Evolutionary conservation across 2,888 invertebrate genomes (phyloP), one percentile per base, ranked within the genome.

Genomic region (Neoitamus cyanurus): DNA sequence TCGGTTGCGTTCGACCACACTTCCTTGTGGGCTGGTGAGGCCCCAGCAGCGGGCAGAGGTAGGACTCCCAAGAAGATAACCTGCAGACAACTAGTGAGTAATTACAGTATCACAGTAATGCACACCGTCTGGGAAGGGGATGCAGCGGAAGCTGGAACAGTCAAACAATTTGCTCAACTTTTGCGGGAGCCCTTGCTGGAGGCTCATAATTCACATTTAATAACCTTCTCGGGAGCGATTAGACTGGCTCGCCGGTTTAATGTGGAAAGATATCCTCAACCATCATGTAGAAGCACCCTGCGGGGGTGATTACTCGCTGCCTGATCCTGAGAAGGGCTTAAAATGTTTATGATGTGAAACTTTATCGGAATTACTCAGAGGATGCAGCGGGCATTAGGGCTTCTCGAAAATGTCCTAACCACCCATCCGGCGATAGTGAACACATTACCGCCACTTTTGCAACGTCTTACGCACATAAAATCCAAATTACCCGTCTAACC

Each of bases 131-230:
- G 5, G 6, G 73, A 15, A 13, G 20, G 20, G 31, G 31, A 31
- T 5, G 31, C 5, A 15, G 25, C n/a, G 73, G 37, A 11, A 34
- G n/a, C n/a, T n/a, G n/a, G n/a, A n/a, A n/a, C n/a, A n/a, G 15
- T 36, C 36, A 36, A 73, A 73, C 73, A 73, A 73, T 73, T 73
- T 34, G 73, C 36, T 73, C 15, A 73, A 73, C 34, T 73, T 31
- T 34, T 73, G 34, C 13, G 30, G 15, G n/a, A n/a, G 36, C 36
- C n/a, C 20, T 73, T 36, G 4, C 30, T n/a, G 7, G 13, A 7
- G 28, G 7, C 73, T 11, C 42, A 75, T 75, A 75, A 75, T 20
- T 75, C 37, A 75, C 25, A 42, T 75, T 75, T 75, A 37, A 75
- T 75, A 75, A 36, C 42, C 42, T 9, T 28, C 20, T 6, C 13